phyloP scores from a whole-genome alignment of 2,113 vertebrate species.

The Megatriorchis doriae region DNA sequence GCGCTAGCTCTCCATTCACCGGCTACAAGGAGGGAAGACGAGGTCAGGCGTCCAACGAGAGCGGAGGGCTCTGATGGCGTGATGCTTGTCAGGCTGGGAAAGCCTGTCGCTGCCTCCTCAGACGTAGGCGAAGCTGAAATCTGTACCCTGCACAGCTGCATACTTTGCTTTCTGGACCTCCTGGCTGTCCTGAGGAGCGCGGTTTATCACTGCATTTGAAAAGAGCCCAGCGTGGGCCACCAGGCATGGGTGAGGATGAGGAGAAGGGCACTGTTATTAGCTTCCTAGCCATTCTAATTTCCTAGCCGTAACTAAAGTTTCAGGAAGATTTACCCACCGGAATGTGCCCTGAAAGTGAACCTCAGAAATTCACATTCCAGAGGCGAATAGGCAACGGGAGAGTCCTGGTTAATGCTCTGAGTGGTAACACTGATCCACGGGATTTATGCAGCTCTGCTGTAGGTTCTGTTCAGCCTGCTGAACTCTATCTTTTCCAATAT shows the following conservation, averaged over 20 bases:
- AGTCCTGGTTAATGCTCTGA: background rate
- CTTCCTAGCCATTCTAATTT: background rate
- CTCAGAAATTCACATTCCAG: background rate
- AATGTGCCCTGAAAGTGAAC: background rate
- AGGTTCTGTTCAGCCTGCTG: background rate
- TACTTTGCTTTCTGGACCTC: background rate
- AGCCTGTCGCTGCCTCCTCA: background rate
- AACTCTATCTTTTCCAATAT: background rate
- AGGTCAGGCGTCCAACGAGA: background rate
- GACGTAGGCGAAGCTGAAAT: background rate
- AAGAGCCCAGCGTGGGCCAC: background rate
- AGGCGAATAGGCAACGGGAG: background rate
- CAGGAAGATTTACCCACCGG: background rate
- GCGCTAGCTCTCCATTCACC: background rate
- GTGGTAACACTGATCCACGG: background rate
- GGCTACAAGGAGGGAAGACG: background rate
- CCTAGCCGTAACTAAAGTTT: background rate
- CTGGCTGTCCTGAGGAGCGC: background rate
- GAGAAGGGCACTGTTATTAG: background rate
- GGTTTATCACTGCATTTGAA: background rate
- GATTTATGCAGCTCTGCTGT: background rate
- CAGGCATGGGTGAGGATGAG: fast-evolving
- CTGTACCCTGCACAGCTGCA: background rate
- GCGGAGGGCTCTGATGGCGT: background rate
- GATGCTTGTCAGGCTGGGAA: background rate